phyloP scores from a whole-genome alignment of 1,140 invertebrate species.

The Hyles vespertilio region DNA sequence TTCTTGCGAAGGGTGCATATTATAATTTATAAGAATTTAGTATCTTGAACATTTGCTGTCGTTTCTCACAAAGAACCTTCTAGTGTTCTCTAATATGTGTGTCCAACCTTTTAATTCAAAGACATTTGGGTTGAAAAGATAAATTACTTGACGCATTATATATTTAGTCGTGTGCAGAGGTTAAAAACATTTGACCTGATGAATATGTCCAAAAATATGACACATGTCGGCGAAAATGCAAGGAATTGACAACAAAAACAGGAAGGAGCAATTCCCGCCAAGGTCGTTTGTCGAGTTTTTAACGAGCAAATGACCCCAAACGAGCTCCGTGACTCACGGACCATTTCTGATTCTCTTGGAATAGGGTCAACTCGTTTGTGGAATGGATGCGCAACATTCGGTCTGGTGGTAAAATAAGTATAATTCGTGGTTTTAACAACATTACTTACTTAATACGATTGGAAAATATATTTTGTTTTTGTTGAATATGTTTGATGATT shows the following conservation, averaged over 20 bases:
- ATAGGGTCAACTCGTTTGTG: slow-evolving; percentile 33
- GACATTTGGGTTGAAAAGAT: not conserved
- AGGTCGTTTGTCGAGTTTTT: slow-evolving; percentile 33
- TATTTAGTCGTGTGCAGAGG: not conserved
- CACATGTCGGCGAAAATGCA: not conserved
- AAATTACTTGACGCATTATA: too few relatives aligned
- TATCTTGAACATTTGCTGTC: too few relatives aligned
- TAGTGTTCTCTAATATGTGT: too few relatives aligned
- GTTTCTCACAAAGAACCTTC: too few relatives aligned
- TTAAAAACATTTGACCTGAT: not conserved
- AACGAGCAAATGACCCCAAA: slow-evolving; percentile 51
- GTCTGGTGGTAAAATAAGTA: too few relatives aligned
- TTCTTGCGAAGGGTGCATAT: too few relatives aligned
- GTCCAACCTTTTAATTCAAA: not conserved
- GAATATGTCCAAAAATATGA: not conserved
- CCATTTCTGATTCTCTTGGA: slow-evolving; percentile 28
- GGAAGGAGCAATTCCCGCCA: slow-evolving; percentile 38
- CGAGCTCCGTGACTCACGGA: slow-evolving; percentile 36
- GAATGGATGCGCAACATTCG: too few relatives aligned
- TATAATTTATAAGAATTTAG: too few relatives aligned
- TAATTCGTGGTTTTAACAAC: too few relatives aligned
- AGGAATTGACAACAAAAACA: slow-evolving; percentile 27
- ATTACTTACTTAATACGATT: too few relatives aligned
- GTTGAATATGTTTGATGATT: too few relatives aligned
- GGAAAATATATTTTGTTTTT: too few relatives aligned